Percentiles rank a stretch among this genome's conserved stretches.
Conservation (phyloP, 2,113 vertebrate species). For the Caretta caretta region DNA sequence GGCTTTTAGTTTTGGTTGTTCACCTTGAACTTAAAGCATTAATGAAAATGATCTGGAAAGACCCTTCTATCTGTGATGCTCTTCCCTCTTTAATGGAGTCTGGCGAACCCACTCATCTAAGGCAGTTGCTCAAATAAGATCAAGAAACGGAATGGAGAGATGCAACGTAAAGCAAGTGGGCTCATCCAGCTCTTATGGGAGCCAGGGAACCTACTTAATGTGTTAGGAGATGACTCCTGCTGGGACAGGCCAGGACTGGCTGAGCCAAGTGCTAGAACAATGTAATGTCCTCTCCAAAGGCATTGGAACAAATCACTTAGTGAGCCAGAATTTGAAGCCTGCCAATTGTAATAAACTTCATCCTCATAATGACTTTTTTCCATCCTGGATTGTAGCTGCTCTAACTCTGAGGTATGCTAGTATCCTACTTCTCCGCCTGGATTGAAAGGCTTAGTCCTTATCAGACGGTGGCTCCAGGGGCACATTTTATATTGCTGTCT, state of each 20-base stretch:
- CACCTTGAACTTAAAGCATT: too few relatives aligned
- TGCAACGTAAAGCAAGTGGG: background rate
- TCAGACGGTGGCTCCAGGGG: background rate
- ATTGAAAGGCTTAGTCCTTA: background rate
- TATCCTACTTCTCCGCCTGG: background rate
- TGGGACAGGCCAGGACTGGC: too few relatives aligned
- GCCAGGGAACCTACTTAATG: too few relatives aligned
- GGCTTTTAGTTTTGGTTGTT: background rate
- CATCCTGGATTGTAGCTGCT: background rate
- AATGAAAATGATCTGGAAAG: too few relatives aligned
- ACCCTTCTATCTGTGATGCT: background rate
- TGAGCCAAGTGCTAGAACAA: too few relatives aligned
- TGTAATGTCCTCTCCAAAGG: background rate
- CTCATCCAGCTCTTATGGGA: background rate
- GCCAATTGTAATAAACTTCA: background rate
- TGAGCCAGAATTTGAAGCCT: background rate
- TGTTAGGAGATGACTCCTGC: too few relatives aligned
- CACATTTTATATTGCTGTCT: fast-evolving
- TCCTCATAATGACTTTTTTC: background rate
- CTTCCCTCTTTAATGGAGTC: background rate
- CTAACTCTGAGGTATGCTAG: fast-evolving
- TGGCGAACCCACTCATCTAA: background rate
- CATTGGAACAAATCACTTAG: background rate
- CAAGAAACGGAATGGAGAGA: background rate
- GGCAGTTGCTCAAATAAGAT: background rate